Base-by-base conservation (phyloP, 37 sponge, comb jelly and placozoan species). In the Eunapius fragilis region DNA sequence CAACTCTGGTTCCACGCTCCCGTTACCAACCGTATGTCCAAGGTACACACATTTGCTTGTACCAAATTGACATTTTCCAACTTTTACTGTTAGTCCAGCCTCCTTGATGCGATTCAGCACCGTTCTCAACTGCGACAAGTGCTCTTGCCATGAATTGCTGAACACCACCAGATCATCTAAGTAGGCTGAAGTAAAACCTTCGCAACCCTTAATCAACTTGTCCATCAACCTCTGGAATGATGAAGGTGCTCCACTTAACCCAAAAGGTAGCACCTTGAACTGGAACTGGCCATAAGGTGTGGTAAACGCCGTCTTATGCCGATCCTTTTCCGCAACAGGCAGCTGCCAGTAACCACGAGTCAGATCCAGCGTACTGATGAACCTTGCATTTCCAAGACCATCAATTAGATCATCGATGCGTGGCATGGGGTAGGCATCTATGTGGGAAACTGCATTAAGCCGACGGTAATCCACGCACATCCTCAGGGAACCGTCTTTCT, bases 181-280 rank as follows among this genome's bases (percentile, higher is more conserved):
- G 74, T 83, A 83, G 74, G 84, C 84, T 37, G 84, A 72, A 45
- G 74, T 23, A 41, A 73, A 83, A 28, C 34, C 48, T 31, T 32
- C 27, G 12, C 47, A 45, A 45, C 84, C 84, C n/a, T 74, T 31
- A 24, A 83, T 48, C 41, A 83, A 4, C 13, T 31, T 36, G 36
- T 88, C 84, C 89, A 88, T 88, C 84, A 88, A 26, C 26, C 82
- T 67, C 72, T 88, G 89, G 72, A 88, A 88, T 25, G 89, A 85
- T 67, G 89, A 78, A 68, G 84, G 89, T 27, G 82, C 89, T 78
- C 75, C 72, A 14, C 70, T 71, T 67, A 90, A 35, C 41, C 91
- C 89, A 89, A 89, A 89, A 26, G 91, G 91, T 86, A 89, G 78
- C 38, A 79, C 75, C 89, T 31, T 50, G 34, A 28, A 84, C n/a